Conservation (phyloP, 2,113 vertebrate species). For the Anguilla japonica region DNA sequence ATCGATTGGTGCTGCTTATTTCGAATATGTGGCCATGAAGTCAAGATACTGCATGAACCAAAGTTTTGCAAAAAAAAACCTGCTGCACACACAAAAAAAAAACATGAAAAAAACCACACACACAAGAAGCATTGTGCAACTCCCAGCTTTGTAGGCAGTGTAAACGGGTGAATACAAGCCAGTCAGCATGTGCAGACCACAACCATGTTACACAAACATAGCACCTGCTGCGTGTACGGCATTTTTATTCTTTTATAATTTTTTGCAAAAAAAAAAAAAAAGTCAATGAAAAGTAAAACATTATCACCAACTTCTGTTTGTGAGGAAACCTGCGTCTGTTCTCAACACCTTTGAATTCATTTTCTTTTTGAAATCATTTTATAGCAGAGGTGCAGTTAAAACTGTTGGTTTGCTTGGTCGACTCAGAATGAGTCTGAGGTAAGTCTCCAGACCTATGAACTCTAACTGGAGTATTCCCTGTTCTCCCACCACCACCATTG, state of each 20-base stretch:
- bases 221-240: neutral
- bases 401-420: neutral
- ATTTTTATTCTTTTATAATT: neutral
- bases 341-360: neutral
- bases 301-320: neutral
- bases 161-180: neutral
- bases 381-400: neutral
- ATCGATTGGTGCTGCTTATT: slow-evolving; percentile 55
- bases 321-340: neutral
- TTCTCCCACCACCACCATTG: neutral
- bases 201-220: neutral
- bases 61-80: slow-evolving; percentile 66
- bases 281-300: neutral
- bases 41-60: slow-evolving; percentile 83
- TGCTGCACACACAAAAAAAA: slow-evolving; percentile 12
- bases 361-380: neutral
- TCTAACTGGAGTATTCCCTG: neutral
- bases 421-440: neutral
- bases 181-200: neutral
- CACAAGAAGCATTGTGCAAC: slow-evolving; percentile 4
- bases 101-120: slow-evolving; percentile 10
- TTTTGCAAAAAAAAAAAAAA: neutral
- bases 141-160: neutral
- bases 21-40: slow-evolving; percentile 58
- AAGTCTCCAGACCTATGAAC: neutral